A percentile compares a stretch with the other conserved stretches of the same genome.
Conservation (phyloP, 2,888 invertebrate species). For the Hartigia nigra region DNA sequence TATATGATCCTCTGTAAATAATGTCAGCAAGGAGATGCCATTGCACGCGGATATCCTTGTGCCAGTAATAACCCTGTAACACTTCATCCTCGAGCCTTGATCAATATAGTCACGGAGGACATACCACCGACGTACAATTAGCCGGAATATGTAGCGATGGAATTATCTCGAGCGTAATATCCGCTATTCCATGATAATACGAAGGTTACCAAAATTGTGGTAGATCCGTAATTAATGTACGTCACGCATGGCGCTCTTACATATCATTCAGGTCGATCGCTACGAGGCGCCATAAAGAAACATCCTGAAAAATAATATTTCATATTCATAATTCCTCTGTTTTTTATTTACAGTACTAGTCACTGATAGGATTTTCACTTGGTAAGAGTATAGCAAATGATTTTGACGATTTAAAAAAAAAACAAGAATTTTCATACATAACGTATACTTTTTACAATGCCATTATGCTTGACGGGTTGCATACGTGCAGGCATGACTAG, state of each 20-base stretch:
- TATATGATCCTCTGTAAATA: background rate
- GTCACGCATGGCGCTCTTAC: background rate
- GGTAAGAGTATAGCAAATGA: background rate
- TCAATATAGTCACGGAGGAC: constrained; percentile 17
- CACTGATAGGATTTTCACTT: background rate
- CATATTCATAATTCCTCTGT: background rate
- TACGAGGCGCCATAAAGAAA: background rate
- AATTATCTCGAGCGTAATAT: background rate
- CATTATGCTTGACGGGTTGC: background rate
- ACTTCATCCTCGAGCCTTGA: constrained; percentile 32
- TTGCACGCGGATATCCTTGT: constrained; percentile 34
- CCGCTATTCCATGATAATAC: background rate
- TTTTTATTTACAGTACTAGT: background rate
- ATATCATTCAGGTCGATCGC: background rate
- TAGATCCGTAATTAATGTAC: background rate
- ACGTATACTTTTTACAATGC: background rate
- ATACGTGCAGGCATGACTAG: background rate
- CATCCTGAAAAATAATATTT: background rate
- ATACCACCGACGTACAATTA: constrained; percentile 6
- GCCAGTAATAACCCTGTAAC: constrained; percentile 31
- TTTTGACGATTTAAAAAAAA: background rate
- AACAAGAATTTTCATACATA: background rate
- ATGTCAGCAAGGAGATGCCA: constrained; percentile 20
- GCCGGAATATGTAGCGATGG: background rate
- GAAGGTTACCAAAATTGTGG: background rate